Evolutionary conservation across 2,797 vertebrate species (phyloP).

Genomic region (Micrastur ruficollis): DNA sequence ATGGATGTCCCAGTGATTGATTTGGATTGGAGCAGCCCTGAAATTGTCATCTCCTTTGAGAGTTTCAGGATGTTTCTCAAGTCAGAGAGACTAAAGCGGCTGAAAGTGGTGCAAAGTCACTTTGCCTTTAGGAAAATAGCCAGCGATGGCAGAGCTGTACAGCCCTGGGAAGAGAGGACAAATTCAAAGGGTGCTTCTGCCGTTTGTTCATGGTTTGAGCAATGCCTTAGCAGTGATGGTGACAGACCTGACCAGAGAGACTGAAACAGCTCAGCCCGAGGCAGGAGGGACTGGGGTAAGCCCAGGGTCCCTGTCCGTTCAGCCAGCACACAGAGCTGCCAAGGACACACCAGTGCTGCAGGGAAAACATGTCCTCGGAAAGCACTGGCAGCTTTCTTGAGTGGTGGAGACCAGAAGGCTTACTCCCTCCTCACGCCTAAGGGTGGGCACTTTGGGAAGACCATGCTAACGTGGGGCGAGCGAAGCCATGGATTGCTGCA

Average conservation of each 20-base stretch:
- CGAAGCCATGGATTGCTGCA: background rate
- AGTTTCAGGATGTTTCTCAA: background rate
- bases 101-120: rapidly evolving
- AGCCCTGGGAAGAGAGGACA: background rate
- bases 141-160: background rate
- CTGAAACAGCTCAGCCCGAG: rapidly evolving
- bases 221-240: background rate
- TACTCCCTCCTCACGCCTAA: background rate
- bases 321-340: background rate
- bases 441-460: background rate
- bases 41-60: background rate
- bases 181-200: background rate
- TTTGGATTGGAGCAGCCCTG: background rate
- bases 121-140: background rate
- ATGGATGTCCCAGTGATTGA: background rate
- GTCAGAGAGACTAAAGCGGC: background rate
- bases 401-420: background rate
- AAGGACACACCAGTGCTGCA: rapidly evolving
- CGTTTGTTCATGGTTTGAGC: background rate
- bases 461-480: rapidly evolving
- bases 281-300: background rate
- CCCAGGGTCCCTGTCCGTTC: rapidly evolving
- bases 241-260: background rate
- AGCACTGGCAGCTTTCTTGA: background rate
- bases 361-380: rapidly evolving